A percentile compares a stretch with the other conserved stretches of the same genome.
Conservation (phyloP, 64 coral and sea anemone genomes). For the Acropora yongei region DNA sequence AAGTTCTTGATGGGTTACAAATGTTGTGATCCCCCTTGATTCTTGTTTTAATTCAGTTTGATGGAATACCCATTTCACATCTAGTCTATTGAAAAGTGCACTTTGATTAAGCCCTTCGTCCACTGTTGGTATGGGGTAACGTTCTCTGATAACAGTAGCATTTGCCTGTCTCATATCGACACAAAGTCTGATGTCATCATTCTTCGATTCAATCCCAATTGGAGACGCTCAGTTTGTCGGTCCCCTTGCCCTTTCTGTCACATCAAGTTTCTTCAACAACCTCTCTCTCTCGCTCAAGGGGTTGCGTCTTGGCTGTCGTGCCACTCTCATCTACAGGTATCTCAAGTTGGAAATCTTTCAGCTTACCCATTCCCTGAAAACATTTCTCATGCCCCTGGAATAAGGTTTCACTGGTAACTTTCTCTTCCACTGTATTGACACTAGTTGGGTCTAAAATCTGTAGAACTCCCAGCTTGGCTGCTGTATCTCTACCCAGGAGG, state of each 20-base stretch:
- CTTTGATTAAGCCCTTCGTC: conserved; percentile 47
- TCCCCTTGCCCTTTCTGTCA: conserved; percentile 41
- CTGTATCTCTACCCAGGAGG: too few relatives aligned
- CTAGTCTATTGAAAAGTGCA: conserved; percentile 32
- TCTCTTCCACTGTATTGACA: too few relatives aligned
- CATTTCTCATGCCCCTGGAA: neutral
- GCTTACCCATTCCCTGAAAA: conserved; percentile 51
- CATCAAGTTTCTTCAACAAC: neutral
- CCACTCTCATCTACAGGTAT: conserved; percentile 13
- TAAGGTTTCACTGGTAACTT: too few relatives aligned
- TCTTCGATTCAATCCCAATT: conserved; percentile 47
- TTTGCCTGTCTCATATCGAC: conserved; percentile 56
- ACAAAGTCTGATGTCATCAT: conserved; percentile 15
- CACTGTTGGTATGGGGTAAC: conserved; percentile 43
- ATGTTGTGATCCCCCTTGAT: conserved; percentile 44
- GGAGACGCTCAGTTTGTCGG: conserved; percentile 38
- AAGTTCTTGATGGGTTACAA: conserved; percentile 45
- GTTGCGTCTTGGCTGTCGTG: conserved; percentile 9
- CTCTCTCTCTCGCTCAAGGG: conserved; percentile 44
- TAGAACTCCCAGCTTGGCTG: too few relatives aligned
- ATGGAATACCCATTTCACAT: conserved; percentile 32
- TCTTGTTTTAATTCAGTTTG: conserved; percentile 44
- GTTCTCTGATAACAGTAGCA: conserved; percentile 1
- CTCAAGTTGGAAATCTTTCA: conserved; percentile 64
- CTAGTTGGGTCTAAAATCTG: too few relatives aligned